These are phyloP conservation scores for Lasioglossum marginatum DNA, from an alignment of 2,888 invertebrate genomes.

Conservation along the genomic window DNA sequence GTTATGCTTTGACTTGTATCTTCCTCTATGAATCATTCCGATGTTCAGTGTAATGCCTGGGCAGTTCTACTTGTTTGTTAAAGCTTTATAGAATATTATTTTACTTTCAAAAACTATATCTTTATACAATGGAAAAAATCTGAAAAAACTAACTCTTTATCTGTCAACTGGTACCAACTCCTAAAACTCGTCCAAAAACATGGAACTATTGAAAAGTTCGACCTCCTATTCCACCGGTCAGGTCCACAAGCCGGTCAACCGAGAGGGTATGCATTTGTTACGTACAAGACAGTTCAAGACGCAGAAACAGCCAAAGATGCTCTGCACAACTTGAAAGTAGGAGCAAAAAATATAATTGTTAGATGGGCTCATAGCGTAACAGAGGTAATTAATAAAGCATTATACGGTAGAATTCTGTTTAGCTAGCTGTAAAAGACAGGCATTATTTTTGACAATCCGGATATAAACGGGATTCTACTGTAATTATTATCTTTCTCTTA, in stretches of 20 bases:
- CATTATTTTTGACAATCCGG: too few species aligned
- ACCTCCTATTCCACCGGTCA: constrained; percentile 96
- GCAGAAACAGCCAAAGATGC: constrained; percentile 90
- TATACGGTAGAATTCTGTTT: not conserved
- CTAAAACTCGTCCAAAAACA: constrained; percentile 98
- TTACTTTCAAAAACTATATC: constrained; percentile 17
- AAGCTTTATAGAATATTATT: not conserved
- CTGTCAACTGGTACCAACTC: constrained; percentile 95
- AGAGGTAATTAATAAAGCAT: constrained; percentile 85
- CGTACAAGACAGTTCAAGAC: constrained; percentile 89
- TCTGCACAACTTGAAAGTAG: constrained; percentile 91
- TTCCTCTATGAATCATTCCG: not conserved
- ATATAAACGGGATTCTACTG: not conserved
- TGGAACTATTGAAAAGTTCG: constrained; percentile 97
- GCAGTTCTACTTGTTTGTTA: constrained; percentile 6
- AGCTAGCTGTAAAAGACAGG: too few species aligned
- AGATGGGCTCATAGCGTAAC: constrained; percentile 92
- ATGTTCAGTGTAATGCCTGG: constrained; percentile 15
- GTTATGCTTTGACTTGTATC: not conserved
- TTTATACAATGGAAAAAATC: constrained; percentile 41
- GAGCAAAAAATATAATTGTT: constrained; percentile 91
- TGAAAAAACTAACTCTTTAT: constrained; percentile 76
- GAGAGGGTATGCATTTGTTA: constrained; percentile 97
- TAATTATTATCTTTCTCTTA: not conserved
- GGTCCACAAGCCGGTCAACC: constrained; percentile 96